Base-by-base conservation (phyloP, 2,888 invertebrate species). In the Fragum fragum region DNA sequence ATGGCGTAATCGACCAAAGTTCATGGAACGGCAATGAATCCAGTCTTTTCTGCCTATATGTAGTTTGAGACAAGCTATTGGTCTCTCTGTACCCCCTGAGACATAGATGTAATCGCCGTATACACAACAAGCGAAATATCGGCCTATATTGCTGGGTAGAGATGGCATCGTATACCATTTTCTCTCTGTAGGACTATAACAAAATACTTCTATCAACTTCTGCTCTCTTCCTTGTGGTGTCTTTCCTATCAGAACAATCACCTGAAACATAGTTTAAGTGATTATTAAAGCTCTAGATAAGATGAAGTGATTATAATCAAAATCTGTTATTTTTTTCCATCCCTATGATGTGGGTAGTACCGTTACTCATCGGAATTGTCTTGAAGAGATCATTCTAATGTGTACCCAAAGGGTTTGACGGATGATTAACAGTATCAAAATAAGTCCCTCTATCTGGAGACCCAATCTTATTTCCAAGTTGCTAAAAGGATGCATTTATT, bases 11-110 rank as follows among this genome's bases (percentile, higher is more conserved):
- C 86, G 73, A 9, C 86, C 86, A 76, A 80, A 84, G 71, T 86
- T 84, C 84, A 86, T 84, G n/a, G 83, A 84, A 26, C 82, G 76
- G 63, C 86, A 86, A 53, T 86, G 86, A n/a, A 86, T 86, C 86
- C 86, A 86, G 61, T 86, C 86, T 32, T 81, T 57, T 11, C 86
- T 71, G 5, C 81, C 81, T 21, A 86, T 79, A 63, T 86, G 83
- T 21, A 86, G 69, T 68, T 86, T 86, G 52, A 86, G 47, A 42
- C 86, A 86, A 16, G 86, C 86, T 21, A 86, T 83, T 26, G 86
- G 86, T 71, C 83, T 57, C 52, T 86, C 86, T 18, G 86, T 86
- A 6, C 86, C 86, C 16, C 86, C 86, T 7, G 86, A 86, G 18
- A 86, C 86, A 53, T 86, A 86, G 39, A 86, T 83, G 21, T 86